A percentile compares a stretch with the other conserved stretches of the same genome.
phyloP scores from a whole-genome alignment of 2,113 vertebrate genomes.

The Chloebia gouldiae region DNA sequence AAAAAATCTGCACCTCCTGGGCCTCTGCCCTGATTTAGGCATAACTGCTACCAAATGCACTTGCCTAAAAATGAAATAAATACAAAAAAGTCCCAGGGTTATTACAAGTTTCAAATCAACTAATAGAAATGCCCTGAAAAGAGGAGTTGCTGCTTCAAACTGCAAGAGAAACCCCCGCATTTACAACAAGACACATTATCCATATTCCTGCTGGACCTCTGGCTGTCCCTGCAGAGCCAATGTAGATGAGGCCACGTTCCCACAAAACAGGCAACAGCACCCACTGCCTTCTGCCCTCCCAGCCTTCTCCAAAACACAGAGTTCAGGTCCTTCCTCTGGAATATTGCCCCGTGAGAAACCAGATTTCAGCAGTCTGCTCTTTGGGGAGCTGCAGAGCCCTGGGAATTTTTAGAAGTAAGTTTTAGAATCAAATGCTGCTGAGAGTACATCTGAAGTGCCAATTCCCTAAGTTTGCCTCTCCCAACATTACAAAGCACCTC shows the following conservation, averaged over 20 bases:
- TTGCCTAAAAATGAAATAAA: not conserved
- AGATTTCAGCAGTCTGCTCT: not conserved
- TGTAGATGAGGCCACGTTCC: not conserved
- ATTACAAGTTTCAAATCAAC: not conserved
- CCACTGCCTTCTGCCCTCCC: not conserved
- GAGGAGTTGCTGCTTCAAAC: not conserved
- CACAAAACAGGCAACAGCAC: rapidly evolving
- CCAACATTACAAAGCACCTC: not conserved
- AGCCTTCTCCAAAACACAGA: not conserved
- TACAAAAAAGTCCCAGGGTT: not conserved
- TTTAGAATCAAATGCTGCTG: not conserved
- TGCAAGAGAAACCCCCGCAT: not conserved
- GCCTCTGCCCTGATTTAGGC: not conserved
- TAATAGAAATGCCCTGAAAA: not conserved
- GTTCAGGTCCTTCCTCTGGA: not conserved
- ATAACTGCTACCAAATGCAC: not conserved
- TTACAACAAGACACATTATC: rapidly evolving
- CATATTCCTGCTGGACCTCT: rapidly evolving
- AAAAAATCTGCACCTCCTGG: not conserved
- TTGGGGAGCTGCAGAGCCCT: not conserved
- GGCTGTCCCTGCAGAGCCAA: not conserved
- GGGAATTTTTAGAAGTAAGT: not conserved
- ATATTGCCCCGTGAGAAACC: not conserved
- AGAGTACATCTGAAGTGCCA: not conserved
- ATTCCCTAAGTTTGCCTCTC: not conserved